phyloP scores from a whole-genome alignment of 2,888 invertebrate genomes.

The Cephus rjabovi region DNA sequence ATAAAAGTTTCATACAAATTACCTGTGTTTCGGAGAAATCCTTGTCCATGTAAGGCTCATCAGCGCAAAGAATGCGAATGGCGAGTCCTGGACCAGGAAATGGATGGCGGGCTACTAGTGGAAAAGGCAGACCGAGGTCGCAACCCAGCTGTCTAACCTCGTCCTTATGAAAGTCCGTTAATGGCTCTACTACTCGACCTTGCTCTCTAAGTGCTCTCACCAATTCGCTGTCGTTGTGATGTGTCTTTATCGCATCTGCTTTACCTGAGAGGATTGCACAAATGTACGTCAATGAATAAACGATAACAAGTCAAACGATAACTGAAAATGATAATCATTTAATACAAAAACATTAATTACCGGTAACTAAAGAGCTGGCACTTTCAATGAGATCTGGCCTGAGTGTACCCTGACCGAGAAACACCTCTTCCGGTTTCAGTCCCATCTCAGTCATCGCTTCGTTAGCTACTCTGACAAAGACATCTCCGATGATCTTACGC shows the following conservation, averaged over 20 bases:
- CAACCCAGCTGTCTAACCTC: constrained; percentile 91
- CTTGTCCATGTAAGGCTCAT: constrained; percentile 93
- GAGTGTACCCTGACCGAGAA: constrained; percentile 94
- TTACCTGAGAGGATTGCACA: constrained; percentile 66
- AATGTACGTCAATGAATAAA: constrained; percentile 1
- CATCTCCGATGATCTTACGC: constrained; percentile 98
- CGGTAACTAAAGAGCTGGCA: constrained; percentile 86
- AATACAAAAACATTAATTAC: constrained; percentile 38
- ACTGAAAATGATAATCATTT: not conserved
- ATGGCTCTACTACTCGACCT: constrained; percentile 96
- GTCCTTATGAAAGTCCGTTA: constrained; percentile 99
- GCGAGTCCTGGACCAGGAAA: constrained; percentile 99
- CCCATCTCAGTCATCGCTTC: constrained; percentile 89
- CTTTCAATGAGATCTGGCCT: constrained; percentile 99
- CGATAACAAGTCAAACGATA: not conserved
- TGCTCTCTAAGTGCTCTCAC: constrained; percentile 79
- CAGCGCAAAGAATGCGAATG: constrained; percentile 95
- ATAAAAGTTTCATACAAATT: constrained; percentile 20
- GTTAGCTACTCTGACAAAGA: constrained; percentile 95
- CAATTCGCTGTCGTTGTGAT: constrained; percentile 98
- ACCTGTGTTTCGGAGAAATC: constrained; percentile 96
- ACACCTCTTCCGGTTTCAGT: constrained; percentile 91
- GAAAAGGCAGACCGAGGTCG: constrained; percentile 88
- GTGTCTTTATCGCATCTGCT: constrained; percentile 98
- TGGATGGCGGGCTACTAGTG: constrained; percentile 94